These are phyloP conservation scores for Zonotrichia leucophrys DNA, from an alignment of 2,113 vertebrate species.

Conservation along the genomic window DNA sequence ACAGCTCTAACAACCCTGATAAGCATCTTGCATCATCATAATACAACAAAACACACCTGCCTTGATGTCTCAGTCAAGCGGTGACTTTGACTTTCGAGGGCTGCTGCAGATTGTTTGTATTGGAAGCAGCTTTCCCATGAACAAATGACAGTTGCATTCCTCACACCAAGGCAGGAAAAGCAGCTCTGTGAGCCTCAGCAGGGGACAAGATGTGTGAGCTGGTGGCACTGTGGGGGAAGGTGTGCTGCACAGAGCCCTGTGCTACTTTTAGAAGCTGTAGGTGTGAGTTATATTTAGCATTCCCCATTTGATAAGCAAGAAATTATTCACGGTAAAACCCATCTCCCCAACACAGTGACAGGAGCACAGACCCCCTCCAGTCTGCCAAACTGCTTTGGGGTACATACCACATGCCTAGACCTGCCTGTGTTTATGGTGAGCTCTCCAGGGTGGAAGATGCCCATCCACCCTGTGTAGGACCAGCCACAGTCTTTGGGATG, in stretches of 20 bases:
- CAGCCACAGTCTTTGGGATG: neutral
- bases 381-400: neutral
- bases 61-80: neutral
- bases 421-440: neutral
- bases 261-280: neutral
- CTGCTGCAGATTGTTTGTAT: neutral
- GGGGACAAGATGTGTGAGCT: neutral
- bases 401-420: neutral
- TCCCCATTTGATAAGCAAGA: neutral
- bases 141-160: neutral
- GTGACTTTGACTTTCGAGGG: rapidly evolving
- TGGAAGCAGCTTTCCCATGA: neutral
- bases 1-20: neutral
- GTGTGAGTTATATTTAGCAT: neutral
- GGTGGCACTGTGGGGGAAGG: neutral
- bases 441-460: neutral
- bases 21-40: neutral
- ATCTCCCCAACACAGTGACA: rapidly evolving
- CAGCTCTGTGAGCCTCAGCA: neutral
- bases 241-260: neutral
- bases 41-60: neutral
- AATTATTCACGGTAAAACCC: neutral
- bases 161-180: neutral
- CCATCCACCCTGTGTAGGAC: neutral
- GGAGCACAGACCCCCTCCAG: neutral